phyloP scores from a whole-genome alignment of 2,113 vertebrate genomes.

The Sterna hirundo region DNA sequence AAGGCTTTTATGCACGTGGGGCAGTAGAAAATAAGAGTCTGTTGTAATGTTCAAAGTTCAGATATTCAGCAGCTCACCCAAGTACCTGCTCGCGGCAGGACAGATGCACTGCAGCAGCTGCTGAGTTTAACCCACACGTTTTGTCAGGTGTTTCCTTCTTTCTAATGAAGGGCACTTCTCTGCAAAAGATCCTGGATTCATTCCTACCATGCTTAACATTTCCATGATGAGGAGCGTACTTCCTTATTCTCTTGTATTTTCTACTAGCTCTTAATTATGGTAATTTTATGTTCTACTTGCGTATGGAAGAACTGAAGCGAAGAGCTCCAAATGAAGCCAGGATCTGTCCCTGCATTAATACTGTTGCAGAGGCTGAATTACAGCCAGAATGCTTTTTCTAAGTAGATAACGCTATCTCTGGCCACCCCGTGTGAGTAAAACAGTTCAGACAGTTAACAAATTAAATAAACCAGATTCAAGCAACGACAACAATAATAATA shows the following conservation, averaged over 20 bases:
- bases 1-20: neutral
- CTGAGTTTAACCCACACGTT: neutral
- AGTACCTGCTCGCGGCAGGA: neutral
- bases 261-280: neutral
- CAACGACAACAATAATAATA: neutral
- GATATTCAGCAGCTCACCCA: neutral
- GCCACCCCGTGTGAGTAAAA: neutral
- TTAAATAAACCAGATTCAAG: neutral
- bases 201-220: neutral
- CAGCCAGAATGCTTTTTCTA: neutral
- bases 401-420: neutral
- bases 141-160: neutral
- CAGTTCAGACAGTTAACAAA: neutral
- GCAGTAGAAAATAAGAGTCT: neutral
- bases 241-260: neutral
- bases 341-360: neutral
- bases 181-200: neutral
- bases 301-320: neutral
- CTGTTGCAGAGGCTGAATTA: neutral
- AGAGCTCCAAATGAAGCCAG: neutral
- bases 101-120: neutral
- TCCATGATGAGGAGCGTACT: neutral
- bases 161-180: neutral
- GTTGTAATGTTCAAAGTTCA: constrained; percentile 12
- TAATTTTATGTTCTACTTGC: neutral